phyloP scores from a whole-genome alignment of 2,113 vertebrate genomes.

The Pelmatolapia mariae region DNA sequence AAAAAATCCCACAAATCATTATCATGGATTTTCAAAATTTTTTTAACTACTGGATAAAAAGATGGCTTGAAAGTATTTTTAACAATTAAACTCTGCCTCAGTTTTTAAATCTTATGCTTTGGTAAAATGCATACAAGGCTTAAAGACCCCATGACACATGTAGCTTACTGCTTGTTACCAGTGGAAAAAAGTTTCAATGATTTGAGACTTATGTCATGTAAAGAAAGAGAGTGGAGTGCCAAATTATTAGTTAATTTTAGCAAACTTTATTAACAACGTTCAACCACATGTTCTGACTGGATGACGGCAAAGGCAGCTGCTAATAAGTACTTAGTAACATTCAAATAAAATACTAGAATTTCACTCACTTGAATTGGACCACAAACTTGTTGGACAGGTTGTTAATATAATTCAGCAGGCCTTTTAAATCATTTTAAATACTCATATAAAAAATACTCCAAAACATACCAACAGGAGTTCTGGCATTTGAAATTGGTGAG shows the following conservation, averaged over 20 bases:
- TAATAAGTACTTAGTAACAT: neutral
- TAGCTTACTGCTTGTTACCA: neutral
- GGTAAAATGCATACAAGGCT: no score
- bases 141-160: neutral
- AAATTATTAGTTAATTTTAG: neutral
- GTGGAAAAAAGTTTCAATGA: neutral
- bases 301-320: accelerated
- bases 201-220: neutral
- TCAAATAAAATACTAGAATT: neutral
- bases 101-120: neutral
- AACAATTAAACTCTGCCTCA: neutral
- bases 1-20: neutral
- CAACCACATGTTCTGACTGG: accelerated
- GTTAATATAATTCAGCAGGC: neutral
- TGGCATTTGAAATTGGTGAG: neutral
- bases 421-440: neutral
- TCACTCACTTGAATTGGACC: neutral
- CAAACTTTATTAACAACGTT: neutral
- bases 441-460: neutral
- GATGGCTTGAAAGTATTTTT: neutral
- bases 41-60: neutral
- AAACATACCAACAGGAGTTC: neutral
- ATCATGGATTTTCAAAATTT: neutral
- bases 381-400: neutral
- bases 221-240: accelerated